phyloP scores from a whole-genome alignment of 2,888 invertebrate genomes.

The Brenthis hecate region DNA sequence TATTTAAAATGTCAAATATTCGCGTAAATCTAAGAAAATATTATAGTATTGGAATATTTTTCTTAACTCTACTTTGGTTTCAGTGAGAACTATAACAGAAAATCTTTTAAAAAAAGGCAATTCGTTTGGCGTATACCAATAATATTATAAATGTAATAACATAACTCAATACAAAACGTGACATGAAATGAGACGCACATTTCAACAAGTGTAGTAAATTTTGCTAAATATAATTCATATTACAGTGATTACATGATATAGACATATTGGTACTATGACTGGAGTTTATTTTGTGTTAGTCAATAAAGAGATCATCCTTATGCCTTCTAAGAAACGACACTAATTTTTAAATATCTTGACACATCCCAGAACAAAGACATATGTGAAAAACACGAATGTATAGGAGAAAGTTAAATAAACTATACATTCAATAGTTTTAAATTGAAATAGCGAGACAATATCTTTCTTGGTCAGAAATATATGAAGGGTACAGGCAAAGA shows the following conservation, averaged over 20 bases:
- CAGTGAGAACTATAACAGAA: too few relatives aligned
- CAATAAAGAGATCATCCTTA: slow-evolving; percentile 1
- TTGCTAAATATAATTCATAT: slow-evolving; percentile 18
- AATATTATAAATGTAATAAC: not conserved
- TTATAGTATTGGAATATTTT: too few relatives aligned
- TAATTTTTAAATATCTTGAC: not conserved
- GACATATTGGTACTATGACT: slow-evolving; percentile 23
- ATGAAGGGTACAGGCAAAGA: too few relatives aligned
- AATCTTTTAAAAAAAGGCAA: not conserved
- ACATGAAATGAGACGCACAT: slow-evolving; percentile 14
- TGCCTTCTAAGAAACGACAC: not conserved
- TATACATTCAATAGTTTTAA: too few relatives aligned
- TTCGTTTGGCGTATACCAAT: not conserved
- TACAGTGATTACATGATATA: slow-evolving; percentile 6
- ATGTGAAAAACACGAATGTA: not conserved
- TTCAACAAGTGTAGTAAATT: slow-evolving; percentile 29
- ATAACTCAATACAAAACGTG: slow-evolving; percentile 19
- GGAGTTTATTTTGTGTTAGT: slow-evolving; percentile 7
- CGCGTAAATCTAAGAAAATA: too few relatives aligned
- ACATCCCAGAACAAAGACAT: slow-evolving; percentile 11
- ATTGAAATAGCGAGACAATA: too few relatives aligned
- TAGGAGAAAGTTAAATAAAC: not conserved
- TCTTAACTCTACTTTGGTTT: too few relatives aligned
- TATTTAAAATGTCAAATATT: too few relatives aligned
- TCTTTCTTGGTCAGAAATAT: too few relatives aligned